A percentile compares a stretch with the other conserved stretches of the same genome.
Conservation (phyloP, 92 coral and sea anemone genomes). For the Micromussa lordhowensis region DNA sequence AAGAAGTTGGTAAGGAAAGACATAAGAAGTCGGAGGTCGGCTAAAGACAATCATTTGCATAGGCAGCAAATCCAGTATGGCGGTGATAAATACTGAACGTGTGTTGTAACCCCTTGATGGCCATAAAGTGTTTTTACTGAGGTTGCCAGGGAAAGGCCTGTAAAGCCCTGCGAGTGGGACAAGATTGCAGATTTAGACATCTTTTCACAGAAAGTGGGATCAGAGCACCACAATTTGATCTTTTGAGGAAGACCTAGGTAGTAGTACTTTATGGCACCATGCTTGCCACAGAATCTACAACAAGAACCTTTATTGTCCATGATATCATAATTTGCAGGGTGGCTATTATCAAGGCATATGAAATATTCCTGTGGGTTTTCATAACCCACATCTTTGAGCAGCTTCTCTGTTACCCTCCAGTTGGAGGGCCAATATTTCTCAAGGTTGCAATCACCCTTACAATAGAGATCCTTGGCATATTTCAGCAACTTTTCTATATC, state of each 20-base stretch:
- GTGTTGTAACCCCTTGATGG: no score
- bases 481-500: slow-evolving; percentile 54
- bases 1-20: no score
- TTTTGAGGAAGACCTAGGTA: slow-evolving; percentile 74
- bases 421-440: slow-evolving; percentile 66
- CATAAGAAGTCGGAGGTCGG: no score
- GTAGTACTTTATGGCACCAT: slow-evolving; percentile 67
- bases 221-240: slow-evolving; percentile 66
- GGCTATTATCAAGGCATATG: slow-evolving; percentile 63
- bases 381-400: slow-evolving; percentile 63
- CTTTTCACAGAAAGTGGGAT: slow-evolving; percentile 63
- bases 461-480: slow-evolving; percentile 65
- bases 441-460: slow-evolving; percentile 54
- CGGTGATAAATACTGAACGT: no score
- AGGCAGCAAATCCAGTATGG: no score
- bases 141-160: no score
- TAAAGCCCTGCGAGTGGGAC: background rate
- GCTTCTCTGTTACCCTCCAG: slow-evolving; percentile 63
- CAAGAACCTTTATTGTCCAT: slow-evolving; percentile 51
- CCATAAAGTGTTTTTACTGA: no score
- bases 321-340: slow-evolving; percentile 61
- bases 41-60: background rate
- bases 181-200: slow-evolving; percentile 45
- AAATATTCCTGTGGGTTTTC: slow-evolving; percentile 67
- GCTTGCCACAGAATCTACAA: slow-evolving; percentile 72